Evolutionary conservation across 2,888 invertebrate genomes (phyloP), one percentile per base, ranked within the genome.

Genomic region (Erebia epiphron): DNA sequence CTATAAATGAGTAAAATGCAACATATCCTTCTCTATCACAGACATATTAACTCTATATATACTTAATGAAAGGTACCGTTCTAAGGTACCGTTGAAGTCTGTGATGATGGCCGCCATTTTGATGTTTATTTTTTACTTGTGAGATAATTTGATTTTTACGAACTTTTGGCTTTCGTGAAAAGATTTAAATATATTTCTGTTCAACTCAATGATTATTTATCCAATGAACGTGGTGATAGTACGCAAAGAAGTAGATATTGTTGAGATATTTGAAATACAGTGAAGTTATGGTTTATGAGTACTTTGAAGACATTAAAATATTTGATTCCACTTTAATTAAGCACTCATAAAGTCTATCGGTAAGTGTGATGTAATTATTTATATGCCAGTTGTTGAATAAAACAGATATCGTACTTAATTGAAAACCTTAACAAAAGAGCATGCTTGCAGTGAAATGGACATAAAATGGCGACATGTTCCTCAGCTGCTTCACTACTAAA

Each of bases 381-480:
- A 18, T 18, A 18, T 16, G 10, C 10, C 16, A 18, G 21, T 5
- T 26, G 21, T 13, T 10, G 21, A 26, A 14, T 13, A 26, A 14
- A 11, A 21, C 11, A 18, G 10, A 5, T 57, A 57, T 5, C 14
- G 21, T 26, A 57, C 56, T 11, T n/a, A n/a, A n/a, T 41, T 16
- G 14, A n/a, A 60, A n/a, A 11, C n/a, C 8, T n/a, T 13, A 18
- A 5, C 16, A 61, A 61, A 41, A 61, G 13, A 61, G 61, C 61
- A 61, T 18, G 43, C 43, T 11, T 26, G 21, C 16, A 61, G 14
- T 63, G 21, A 21, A 26, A 50, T 49, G 21, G 13, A n/a, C 62
- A 0, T 49, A 49, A 63, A 63, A 63, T 63, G 62, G 62, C 62
- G 62, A 49, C 62, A 50, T 63, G 13, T 16, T 14, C 7, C 11